Percentiles rank a stretch among this genome's conserved stretches.
Conservation (phyloP, 1,140 invertebrate species). For the Papilio glaucus region DNA sequence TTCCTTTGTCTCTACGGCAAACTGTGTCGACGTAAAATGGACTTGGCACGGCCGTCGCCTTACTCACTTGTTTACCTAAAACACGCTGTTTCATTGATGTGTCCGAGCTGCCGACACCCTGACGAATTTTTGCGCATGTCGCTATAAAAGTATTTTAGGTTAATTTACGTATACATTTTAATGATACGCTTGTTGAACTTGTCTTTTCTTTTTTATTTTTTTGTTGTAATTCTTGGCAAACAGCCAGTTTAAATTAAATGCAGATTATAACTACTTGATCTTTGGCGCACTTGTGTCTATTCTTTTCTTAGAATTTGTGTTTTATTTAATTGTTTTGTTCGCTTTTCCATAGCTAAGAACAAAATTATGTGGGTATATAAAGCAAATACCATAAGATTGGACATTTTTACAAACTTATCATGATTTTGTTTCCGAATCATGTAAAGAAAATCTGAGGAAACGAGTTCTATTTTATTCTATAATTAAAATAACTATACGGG, state of each 20-base stretch:
- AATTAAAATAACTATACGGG: not conserved
- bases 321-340: not conserved
- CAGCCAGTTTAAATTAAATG: not conserved
- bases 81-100: conserved; percentile 27
- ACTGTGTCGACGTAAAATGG: conserved; percentile 40
- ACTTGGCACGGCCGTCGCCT: conserved; percentile 47
- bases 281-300: not conserved
- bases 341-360: not conserved
- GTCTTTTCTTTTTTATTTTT: conserved; percentile 7
- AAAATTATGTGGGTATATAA: not conserved
- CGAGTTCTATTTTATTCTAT: no score
- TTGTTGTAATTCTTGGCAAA: conserved; percentile 18
- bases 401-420: no score
- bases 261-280: conserved; percentile 5
- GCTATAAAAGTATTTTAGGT: conserved; percentile 24
- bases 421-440: no score
- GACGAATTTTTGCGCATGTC: not conserved
- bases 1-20: not conserved
- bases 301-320: not conserved
- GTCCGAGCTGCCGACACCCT: not conserved
- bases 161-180: conserved; percentile 17
- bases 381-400: no score
- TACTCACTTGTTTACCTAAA: conserved; percentile 46
- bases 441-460: no score
- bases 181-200: conserved; percentile 13